Evolutionary conservation across 2,797 vertebrate genomes (phyloP), one percentile per base, ranked within the genome.

Genomic region (Gallinago solitaria): DNA sequence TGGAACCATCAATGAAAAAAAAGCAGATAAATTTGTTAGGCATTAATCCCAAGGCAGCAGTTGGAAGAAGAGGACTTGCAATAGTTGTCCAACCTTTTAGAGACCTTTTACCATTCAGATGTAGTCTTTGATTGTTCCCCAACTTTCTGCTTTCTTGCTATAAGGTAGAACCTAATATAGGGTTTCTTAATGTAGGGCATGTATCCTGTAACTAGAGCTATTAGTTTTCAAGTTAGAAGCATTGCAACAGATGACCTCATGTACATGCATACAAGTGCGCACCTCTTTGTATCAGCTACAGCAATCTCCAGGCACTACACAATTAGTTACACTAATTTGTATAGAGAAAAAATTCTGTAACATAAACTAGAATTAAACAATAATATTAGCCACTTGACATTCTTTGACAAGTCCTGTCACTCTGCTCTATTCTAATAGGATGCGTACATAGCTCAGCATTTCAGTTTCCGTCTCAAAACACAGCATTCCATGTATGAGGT

Each of bases 181-280:
- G 37, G 28, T 94, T 92, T 91, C 73, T 68, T 63, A 81, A 95
- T 43, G 53, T 65, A 83, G 65, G 81, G 64, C 83, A 92, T 17
- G 59, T 51, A 81, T 71, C n/a, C 59, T 79, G 32, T 43, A 90
- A 94, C 71, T 59, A 50, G 39, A 92, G 61, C 77, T 87, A 56
- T 4, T 81, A 63, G 39, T 76, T 95, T 91, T 87, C 75, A 95
- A 80, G 68, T 53, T 8, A 74, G 23, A 60, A 74, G 63, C 53
- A 90, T 21, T 94, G 57, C 82, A 89, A 77, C 89, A 81, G 25
- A 78, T 16, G 53, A 87, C 53, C 41, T 94, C 45, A 28, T 19
- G 41, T 41, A 81, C 59, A 32, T 69, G 50, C 68, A 89, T 54
- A 68, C 78, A 77, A 95, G 35, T 11, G 12, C 64, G 70, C 54